A percentile compares a stretch with the other conserved stretches of the same genome.
Conservation (phyloP, 2,888 invertebrate species). For the Metacarcinus magister region DNA sequence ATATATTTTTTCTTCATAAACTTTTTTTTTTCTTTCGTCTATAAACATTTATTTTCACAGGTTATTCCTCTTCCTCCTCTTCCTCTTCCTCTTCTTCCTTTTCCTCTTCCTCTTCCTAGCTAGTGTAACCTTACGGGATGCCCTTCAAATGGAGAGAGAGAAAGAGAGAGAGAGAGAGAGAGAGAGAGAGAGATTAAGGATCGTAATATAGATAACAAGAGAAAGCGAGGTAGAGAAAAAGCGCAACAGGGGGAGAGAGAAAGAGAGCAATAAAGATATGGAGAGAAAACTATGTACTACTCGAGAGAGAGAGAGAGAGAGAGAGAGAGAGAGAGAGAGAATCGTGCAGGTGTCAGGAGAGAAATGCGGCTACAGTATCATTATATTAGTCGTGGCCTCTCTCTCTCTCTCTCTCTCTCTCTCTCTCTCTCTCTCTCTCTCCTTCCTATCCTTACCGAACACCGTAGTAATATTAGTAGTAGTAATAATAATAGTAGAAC, state of each 20-base stretch:
- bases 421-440: not conserved
- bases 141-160: not conserved
- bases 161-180: not conserved
- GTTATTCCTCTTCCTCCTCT: not conserved
- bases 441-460: not conserved
- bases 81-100: not conserved
- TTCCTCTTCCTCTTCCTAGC: not conserved
- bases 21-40: not conserved
- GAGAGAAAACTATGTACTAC: not conserved
- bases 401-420: not conserved
- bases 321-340: conserved; percentile 47
- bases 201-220: conserved; percentile 26
- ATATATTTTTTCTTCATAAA: not conserved
- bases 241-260: not conserved
- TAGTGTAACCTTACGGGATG: not conserved
- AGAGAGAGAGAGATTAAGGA: not conserved
- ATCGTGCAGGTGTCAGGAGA: not conserved
- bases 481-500: not conserved
- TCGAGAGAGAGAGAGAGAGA: conserved; percentile 7
- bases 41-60: not conserved
- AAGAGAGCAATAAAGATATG: not conserved
- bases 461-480: not conserved
- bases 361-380: not conserved
- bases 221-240: not conserved
- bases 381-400: not conserved